Percentiles rank a stretch among this genome's conserved stretches.
Evolutionary conservation across 2,113 vertebrate genomes (phyloP).

Genomic region (Neolamprologus falcicula): DNA sequence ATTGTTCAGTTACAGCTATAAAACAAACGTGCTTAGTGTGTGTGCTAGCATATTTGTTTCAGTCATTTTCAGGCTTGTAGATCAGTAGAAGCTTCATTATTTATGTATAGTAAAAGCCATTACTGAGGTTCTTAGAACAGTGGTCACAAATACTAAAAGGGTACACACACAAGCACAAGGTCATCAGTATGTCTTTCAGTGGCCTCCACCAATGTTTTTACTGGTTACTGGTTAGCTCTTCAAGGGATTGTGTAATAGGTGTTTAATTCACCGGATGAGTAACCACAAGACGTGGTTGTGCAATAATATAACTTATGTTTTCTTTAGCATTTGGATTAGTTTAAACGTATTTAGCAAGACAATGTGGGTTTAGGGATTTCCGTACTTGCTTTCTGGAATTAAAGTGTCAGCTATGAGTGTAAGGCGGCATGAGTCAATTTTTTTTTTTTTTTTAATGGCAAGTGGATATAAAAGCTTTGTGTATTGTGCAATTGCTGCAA

Average conservation of each 20-base stretch:
- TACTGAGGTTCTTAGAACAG: background rate
- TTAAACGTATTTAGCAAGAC: background rate
- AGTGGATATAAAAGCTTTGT: background rate
- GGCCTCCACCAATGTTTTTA: background rate
- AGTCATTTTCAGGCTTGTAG: background rate
- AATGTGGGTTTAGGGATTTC: background rate
- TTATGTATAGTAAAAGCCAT: conserved; percentile 3
- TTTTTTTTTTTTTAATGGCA: background rate
- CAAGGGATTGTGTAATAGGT: background rate
- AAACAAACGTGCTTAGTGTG: background rate
- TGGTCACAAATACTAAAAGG: background rate
- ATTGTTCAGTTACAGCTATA: background rate
- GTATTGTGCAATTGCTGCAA: background rate
- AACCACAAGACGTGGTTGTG: background rate
- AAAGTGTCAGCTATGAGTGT: background rate
- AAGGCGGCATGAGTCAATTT: background rate
- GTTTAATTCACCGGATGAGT: background rate
- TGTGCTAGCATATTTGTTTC: background rate
- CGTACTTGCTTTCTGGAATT: background rate
- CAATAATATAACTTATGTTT: background rate
- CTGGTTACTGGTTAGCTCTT: background rate
- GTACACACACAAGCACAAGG: background rate
- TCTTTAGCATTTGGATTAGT: background rate
- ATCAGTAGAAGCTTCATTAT: conserved; percentile 37
- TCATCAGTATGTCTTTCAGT: background rate